phyloP scores from a whole-genome alignment of 2,888 invertebrate species.

The Eupithecia subumbrata region DNA sequence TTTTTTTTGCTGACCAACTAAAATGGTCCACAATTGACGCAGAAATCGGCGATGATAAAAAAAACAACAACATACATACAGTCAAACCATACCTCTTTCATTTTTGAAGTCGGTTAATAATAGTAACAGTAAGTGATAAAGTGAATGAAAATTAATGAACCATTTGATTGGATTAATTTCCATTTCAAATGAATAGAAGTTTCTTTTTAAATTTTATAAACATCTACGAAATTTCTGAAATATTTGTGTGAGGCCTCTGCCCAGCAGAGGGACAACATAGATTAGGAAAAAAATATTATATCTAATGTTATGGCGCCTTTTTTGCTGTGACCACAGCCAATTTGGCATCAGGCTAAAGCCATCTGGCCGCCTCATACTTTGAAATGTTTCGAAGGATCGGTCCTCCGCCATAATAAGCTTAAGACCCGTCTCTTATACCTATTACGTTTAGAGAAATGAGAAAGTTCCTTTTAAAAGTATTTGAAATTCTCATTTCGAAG shows the following conservation, averaged over 20 bases:
- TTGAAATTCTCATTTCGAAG: constrained; percentile 56
- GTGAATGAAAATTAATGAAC: no score
- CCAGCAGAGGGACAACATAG: no score
- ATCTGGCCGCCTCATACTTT: constrained; percentile 57
- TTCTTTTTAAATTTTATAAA: no score
- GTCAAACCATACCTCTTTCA: no score
- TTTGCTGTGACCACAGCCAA: neutral
- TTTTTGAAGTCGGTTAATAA: no score
- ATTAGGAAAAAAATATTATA: neutral
- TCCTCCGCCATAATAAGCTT: constrained; percentile 72
- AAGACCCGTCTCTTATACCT: constrained; percentile 59
- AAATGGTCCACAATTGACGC: neutral
- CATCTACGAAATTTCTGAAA: no score
- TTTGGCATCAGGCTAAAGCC: neutral
- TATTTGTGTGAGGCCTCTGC: no score
- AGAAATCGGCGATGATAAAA: neutral
- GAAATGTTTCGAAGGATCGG: constrained; percentile 68
- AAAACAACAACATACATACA: no score
- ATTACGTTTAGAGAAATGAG: constrained; percentile 63
- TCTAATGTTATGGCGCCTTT: neutral
- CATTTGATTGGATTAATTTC: no score
- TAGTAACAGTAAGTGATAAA: no score
- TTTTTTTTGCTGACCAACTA: no score
- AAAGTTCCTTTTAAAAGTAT: constrained; percentile 50
- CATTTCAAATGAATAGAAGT: no score